phyloP scores from a whole-genome alignment of 2,888 invertebrate genomes.

The Drosophila multiciliata region DNA sequence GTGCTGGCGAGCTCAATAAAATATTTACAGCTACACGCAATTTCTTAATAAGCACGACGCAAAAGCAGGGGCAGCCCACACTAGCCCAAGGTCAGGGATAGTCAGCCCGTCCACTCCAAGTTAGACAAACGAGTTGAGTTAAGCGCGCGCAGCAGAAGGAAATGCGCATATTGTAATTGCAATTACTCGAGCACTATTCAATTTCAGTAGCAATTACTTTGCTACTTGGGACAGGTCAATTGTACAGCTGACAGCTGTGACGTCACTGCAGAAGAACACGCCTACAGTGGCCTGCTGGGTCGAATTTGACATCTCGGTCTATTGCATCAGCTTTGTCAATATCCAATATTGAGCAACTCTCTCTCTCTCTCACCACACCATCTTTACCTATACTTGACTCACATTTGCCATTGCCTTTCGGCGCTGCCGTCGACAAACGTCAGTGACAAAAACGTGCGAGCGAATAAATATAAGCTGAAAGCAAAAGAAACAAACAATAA shows the following conservation, averaged over 20 bases:
- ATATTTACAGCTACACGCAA: slow-evolving; percentile 47
- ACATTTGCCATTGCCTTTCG: slow-evolving; percentile 60
- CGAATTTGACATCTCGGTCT: slow-evolving; percentile 29
- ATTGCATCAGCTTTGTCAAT: slow-evolving; percentile 59
- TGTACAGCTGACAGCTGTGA: slow-evolving; percentile 30
- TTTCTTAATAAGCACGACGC: slow-evolving; percentile 25
- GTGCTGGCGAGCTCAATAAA: slow-evolving; percentile 38
- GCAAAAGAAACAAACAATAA: slow-evolving; percentile 12
- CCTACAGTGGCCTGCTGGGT: slow-evolving; percentile 18
- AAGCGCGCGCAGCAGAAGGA: slow-evolving; percentile 20
- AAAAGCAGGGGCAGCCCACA: not conserved
- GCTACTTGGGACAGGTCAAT: slow-evolving; percentile 2
- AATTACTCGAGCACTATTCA: slow-evolving; percentile 18
- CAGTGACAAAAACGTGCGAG: slow-evolving; percentile 17
- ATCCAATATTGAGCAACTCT: slow-evolving; percentile 23
- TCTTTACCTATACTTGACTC: slow-evolving; percentile 62
- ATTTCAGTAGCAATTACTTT: slow-evolving; percentile 21
- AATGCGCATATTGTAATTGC: slow-evolving; percentile 34
- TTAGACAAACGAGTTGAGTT: slow-evolving; percentile 11
- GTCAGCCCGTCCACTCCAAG: slow-evolving; percentile 7
- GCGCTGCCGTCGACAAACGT: slow-evolving; percentile 15
- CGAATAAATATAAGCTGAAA: slow-evolving; percentile 11
- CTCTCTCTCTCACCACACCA: slow-evolving; percentile 11
- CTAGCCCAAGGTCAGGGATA: slow-evolving; percentile 39
- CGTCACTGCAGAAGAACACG: slow-evolving; percentile 30